phyloP scores from a whole-genome alignment of 2,888 invertebrate genomes.

The Tethea ocularis region DNA sequence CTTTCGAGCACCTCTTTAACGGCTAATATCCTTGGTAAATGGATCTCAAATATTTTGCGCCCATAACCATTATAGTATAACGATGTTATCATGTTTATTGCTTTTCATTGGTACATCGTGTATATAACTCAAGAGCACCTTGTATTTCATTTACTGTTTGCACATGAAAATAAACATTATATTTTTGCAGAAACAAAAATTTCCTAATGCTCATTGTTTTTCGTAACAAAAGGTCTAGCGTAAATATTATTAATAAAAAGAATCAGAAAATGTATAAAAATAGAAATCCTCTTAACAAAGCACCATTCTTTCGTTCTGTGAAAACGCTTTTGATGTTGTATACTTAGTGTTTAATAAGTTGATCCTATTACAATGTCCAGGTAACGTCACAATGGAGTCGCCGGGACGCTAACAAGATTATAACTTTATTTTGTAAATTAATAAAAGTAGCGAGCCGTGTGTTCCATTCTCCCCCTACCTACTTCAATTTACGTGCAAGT shows the following conservation, averaged over 20 bases:
- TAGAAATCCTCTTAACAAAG: slow-evolving; percentile 76
- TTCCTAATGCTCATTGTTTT: slow-evolving; percentile 17
- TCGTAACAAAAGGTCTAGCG: slow-evolving; percentile 9
- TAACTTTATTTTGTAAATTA: slow-evolving; percentile 82
- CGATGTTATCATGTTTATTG: slow-evolving; percentile 74
- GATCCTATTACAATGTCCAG: slow-evolving; percentile 84
- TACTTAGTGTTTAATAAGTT: slow-evolving; percentile 84
- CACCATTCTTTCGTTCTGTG: slow-evolving; percentile 66
- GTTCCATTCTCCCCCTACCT: slow-evolving; percentile 50
- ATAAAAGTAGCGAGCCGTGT: slow-evolving; percentile 72
- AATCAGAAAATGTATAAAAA: slow-evolving; percentile 40
- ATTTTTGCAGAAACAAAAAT: slow-evolving; percentile 13
- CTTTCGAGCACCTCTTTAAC: slow-evolving; percentile 82
- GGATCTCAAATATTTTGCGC: slow-evolving; percentile 78
- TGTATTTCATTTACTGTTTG: slow-evolving; percentile 25
- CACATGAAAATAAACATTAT: slow-evolving; percentile 25
- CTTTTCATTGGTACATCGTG: slow-evolving; percentile 45
- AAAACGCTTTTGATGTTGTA: slow-evolving; percentile 79
- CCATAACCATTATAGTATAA: slow-evolving; percentile 67
- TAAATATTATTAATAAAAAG: slow-evolving; percentile 31
- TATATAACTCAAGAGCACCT: slow-evolving; percentile 25
- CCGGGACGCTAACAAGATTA: slow-evolving; percentile 80
- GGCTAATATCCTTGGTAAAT: slow-evolving; percentile 81
- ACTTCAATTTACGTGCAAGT: slow-evolving; percentile 32
- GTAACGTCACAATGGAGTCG: slow-evolving; percentile 76